These are phyloP conservation scores for Drosophila bocqueti DNA, from an alignment of 1,140 invertebrate genomes.

Conservation along the genomic window DNA sequence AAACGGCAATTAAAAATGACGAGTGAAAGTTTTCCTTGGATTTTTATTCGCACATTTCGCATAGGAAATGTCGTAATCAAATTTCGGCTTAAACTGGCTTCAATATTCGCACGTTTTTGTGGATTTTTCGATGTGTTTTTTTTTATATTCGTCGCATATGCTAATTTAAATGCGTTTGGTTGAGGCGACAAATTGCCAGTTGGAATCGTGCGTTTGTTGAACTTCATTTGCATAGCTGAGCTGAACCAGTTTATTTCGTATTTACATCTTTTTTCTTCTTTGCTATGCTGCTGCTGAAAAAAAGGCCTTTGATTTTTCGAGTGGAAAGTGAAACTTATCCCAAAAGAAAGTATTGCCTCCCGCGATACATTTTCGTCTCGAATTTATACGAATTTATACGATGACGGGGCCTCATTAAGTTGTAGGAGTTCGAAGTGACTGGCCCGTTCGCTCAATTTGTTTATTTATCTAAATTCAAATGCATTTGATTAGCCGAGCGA, in stretches of 20 bases:
- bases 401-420: slow-evolving; percentile 59
- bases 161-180: slow-evolving; percentile 70
- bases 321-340: slow-evolving; percentile 68
- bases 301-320: slow-evolving; percentile 37
- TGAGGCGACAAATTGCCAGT: slow-evolving; percentile 72
- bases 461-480: slow-evolving; percentile 55
- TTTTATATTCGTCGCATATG: slow-evolving; percentile 30
- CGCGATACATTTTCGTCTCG: slow-evolving; percentile 14
- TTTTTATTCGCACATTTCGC: slow-evolving; percentile 40
- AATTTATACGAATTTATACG: slow-evolving; percentile 12
- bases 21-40: slow-evolving; percentile 68
- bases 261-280: background rate
- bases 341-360: slow-evolving; percentile 67
- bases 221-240: slow-evolving; percentile 70
- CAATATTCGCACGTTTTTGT: slow-evolving; percentile 68
- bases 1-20: slow-evolving; percentile 69
- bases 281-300: slow-evolving; percentile 7
- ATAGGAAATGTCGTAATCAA: slow-evolving; percentile 62
- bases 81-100: slow-evolving; percentile 54
- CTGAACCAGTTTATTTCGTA: slow-evolving; percentile 64
- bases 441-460: slow-evolving; percentile 62
- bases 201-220: slow-evolving; percentile 72
- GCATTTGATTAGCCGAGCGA: slow-evolving; percentile 30
- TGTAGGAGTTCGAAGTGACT: slow-evolving; percentile 66
- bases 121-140: slow-evolving; percentile 12